Percentiles rank a stretch among this genome's conserved stretches.
phyloP scores from a whole-genome alignment of 2,888 invertebrate genomes.

The Meloe dianella region DNA sequence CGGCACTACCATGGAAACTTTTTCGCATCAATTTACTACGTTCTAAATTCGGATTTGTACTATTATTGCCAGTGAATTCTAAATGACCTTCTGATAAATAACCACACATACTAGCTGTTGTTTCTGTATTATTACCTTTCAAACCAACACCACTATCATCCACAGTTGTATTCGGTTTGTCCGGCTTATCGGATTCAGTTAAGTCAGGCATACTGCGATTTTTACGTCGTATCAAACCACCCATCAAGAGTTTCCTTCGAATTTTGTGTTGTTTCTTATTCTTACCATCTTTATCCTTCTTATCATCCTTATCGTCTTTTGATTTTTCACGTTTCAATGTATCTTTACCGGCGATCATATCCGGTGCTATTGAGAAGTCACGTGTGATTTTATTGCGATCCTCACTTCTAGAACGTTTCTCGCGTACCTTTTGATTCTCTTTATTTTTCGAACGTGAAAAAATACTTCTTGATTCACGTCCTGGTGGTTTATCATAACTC shows the following conservation, averaged over 20 bases:
- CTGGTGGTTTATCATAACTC: conserved; percentile 70
- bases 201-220: conserved; percentile 92
- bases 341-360: conserved; percentile 49
- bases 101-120: conserved; percentile 70
- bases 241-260: conserved; percentile 85
- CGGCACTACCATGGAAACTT: conserved; percentile 85
- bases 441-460: conserved; percentile 72
- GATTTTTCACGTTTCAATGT: conserved; percentile 62
- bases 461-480: conserved; percentile 71
- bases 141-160: conserved; percentile 79
- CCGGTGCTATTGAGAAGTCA: conserved; percentile 73
- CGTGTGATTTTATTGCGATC: conserved; percentile 80
- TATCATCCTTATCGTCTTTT: conserved; percentile 66
- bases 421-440: conserved; percentile 71
- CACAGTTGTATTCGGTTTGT: conserved; percentile 64
- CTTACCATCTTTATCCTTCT: conserved; percentile 70
- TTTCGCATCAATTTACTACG: conserved; percentile 87
- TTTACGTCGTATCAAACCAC: conserved; percentile 84
- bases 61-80: conserved; percentile 68
- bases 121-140: conserved; percentile 58
- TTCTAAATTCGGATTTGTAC: conserved; percentile 82
- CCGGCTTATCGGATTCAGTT: conserved; percentile 65
- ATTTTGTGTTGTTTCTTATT: conserved; percentile 92
- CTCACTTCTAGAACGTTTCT: conserved; percentile 83
- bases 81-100: conserved; percentile 88